A percentile compares a stretch with the other conserved stretches of the same genome.
phyloP scores from a whole-genome alignment of 2,113 vertebrate species.

The Lophura nycthemera region DNA sequence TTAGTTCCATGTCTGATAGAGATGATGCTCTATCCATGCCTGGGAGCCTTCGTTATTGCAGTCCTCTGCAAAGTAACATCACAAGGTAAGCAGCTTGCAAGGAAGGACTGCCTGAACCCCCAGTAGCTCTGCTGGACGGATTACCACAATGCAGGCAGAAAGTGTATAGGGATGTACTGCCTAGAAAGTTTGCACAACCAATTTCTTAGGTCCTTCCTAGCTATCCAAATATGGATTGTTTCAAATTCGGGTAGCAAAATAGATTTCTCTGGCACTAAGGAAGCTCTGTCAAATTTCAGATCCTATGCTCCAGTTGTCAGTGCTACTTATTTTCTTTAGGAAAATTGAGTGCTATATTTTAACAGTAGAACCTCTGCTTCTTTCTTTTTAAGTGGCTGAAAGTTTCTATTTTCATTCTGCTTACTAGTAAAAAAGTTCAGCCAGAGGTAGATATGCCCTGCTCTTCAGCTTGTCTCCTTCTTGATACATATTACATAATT shows the following conservation, averaged over 20 bases:
- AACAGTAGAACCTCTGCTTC: not conserved
- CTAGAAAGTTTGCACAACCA: not conserved
- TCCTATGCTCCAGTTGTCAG: not conserved
- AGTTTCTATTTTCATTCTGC: constrained; percentile 11
- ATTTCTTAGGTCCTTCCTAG: not conserved
- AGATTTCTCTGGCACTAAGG: not conserved
- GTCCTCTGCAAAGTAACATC: not conserved
- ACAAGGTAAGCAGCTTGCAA: not conserved
- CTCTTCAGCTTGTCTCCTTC: not conserved
- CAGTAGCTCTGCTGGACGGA: not conserved
- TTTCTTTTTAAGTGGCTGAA: constrained; percentile 28
- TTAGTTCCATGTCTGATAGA: not conserved
- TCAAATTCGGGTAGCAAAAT: not conserved
- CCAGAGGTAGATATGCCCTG: not conserved
- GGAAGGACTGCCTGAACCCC: not conserved
- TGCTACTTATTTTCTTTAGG: constrained; percentile 14
- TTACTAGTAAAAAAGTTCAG: constrained; percentile 31
- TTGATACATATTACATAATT: not conserved
- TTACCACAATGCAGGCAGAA: not conserved
- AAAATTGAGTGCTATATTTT: constrained; percentile 1
- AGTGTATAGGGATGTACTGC: not conserved
- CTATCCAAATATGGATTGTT: not conserved
- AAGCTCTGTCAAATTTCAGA: constrained; percentile 19
- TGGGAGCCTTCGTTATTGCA: not conserved
- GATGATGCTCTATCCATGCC: not conserved